Percentiles rank a stretch among this genome's conserved stretches.
Evolutionary conservation across 2,888 invertebrate genomes (phyloP).

Genomic region (Octodonta nipae): DNA sequence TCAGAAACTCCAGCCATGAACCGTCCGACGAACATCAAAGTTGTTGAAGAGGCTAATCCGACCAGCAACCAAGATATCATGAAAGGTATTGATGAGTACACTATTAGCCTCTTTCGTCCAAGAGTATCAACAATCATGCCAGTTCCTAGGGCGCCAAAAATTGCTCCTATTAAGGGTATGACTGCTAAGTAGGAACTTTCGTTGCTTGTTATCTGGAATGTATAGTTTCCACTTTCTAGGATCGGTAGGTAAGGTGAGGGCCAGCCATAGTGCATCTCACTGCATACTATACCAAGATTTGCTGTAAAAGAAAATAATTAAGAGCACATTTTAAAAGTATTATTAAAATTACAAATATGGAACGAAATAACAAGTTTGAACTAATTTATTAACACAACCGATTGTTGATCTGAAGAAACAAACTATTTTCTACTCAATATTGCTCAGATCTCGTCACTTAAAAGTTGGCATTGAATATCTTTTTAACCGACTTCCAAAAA

Average conservation of each 20-base stretch:
- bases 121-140: conserved; percentile 46
- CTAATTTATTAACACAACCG: too few species aligned
- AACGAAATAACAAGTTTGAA: too few species aligned
- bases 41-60: conserved; percentile 43
- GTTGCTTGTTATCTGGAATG: conserved; percentile 38
- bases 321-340: too few species aligned
- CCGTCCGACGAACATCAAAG: conserved; percentile 39
- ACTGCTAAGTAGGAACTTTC: conserved; percentile 51
- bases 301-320: conserved; percentile 20
- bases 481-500: too few species aligned
- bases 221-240: conserved; percentile 37
- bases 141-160: conserved; percentile 47
- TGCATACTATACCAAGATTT: conserved; percentile 27
- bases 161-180: conserved; percentile 50
- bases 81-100: conserved; percentile 48
- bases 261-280: conserved; percentile 41
- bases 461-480: too few species aligned
- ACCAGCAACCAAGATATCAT: conserved; percentile 51
- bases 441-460: too few species aligned
- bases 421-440: too few species aligned
- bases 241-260: conserved; percentile 44
- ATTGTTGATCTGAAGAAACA: too few species aligned
- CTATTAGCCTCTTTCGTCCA: conserved; percentile 49
- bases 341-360: too few species aligned
- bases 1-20: conserved; percentile 49